Evolutionary conservation across 2,888 invertebrate species (phyloP).

Genomic region (Netelia melanura): DNA sequence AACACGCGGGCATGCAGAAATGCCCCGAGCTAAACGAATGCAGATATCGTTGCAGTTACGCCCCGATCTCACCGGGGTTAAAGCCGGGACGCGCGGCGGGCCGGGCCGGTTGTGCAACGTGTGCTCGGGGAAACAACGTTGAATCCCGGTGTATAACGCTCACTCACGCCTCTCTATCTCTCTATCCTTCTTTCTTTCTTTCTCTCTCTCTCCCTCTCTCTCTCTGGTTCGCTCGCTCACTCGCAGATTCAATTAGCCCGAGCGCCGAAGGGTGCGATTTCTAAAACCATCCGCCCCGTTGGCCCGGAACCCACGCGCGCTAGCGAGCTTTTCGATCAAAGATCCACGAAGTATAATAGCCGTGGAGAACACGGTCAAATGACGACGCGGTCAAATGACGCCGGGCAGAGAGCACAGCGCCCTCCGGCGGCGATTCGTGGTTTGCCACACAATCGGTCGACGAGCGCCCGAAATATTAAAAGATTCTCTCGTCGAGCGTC

Average conservation of each 20-base stretch:
- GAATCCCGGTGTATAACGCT: constrained; percentile 48
- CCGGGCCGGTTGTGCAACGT: constrained; percentile 31
- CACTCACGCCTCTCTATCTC: constrained; percentile 35
- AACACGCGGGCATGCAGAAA: constrained; percentile 59
- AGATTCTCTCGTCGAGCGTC: not conserved
- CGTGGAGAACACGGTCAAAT: constrained; percentile 23
- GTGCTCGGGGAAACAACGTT: constrained; percentile 51
- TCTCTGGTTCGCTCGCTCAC: constrained; percentile 12
- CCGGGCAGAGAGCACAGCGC: not conserved
- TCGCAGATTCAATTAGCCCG: constrained; percentile 66
- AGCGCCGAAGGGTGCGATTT: constrained; percentile 68
- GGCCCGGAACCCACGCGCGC: not conserved
- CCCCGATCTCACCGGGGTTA: constrained; percentile 29
- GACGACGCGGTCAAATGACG: constrained; percentile 25
- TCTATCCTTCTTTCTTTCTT: not conserved
- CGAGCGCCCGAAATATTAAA: no score
- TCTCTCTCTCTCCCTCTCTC: constrained; percentile 40
- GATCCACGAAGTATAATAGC: constrained; percentile 37
- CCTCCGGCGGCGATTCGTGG: no score
- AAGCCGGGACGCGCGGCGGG: constrained; percentile 51
- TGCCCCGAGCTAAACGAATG: constrained; percentile 68
- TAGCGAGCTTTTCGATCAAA: constrained; percentile 58
- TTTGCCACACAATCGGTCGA: no score
- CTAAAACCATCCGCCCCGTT: constrained; percentile 55
- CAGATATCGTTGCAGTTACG: constrained; percentile 70